A percentile compares a stretch with the other conserved stretches of the same genome.
These are phyloP conservation scores for Rotaria magnacalcarata DNA, from an alignment of 2,888 invertebrate genomes.

Conservation along the genomic window DNA sequence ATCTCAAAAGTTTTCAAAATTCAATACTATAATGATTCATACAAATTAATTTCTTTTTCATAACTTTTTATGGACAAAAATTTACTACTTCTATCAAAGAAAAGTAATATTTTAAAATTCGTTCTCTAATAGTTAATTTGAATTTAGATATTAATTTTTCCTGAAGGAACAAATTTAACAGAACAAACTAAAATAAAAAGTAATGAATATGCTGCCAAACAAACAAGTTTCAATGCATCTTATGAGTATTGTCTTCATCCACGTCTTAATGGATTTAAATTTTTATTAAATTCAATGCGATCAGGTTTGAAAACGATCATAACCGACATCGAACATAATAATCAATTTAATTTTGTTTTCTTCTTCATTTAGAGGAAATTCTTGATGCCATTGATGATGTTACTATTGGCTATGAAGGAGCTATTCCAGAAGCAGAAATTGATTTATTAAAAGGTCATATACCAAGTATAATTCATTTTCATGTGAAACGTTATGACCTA, in stretches of 20 bases:
- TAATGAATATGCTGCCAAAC: slow-evolving; percentile 68
- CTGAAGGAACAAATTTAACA: slow-evolving; percentile 81
- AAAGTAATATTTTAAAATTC: not conserved
- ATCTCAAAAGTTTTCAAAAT: no score
- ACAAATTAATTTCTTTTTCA: no score
- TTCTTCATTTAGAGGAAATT: not conserved
- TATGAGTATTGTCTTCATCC: slow-evolving; percentile 79
- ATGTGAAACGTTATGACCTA: slow-evolving; percentile 9
- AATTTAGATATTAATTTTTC: slow-evolving; percentile 71
- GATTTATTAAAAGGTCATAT: slow-evolving; percentile 40
- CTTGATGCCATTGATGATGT: slow-evolving; percentile 42
- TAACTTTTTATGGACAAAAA: no score
- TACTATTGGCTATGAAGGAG: slow-evolving; percentile 40
- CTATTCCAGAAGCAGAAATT: slow-evolving; percentile 34
- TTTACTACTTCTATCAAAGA: no score
- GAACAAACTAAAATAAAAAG: slow-evolving; percentile 68
- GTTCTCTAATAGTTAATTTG: not conserved
- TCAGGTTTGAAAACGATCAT: not conserved
- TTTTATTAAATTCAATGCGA: slow-evolving; percentile 24
- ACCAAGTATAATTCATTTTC: slow-evolving; percentile 40
- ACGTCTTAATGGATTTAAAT: slow-evolving; percentile 71
- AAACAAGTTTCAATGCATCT: slow-evolving; percentile 57
- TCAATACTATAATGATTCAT: no score
- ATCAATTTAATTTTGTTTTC: no score
- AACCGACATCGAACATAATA: no score